Evolutionary conservation across 2,888 invertebrate genomes (phyloP), one percentile per base, ranked within the genome.

Genomic region (Dicycla oo): DNA sequence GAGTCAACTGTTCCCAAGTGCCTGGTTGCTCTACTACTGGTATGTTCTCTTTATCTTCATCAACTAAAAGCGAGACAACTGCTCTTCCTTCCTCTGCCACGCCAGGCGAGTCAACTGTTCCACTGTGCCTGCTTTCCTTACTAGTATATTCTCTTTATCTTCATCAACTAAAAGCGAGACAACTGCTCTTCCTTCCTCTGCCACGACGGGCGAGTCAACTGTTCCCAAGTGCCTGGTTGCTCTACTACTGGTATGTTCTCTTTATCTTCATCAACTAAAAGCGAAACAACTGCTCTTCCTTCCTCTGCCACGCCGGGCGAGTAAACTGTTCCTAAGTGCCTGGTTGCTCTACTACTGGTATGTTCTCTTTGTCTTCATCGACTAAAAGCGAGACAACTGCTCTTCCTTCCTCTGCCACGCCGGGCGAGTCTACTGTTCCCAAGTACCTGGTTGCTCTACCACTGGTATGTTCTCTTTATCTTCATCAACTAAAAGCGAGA

Each of bases 161-260:
- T n/a, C n/a, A n/a, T n/a, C n/a, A 96, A 96, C 66, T 97, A 97
- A 82, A 97, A 96, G 67, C 88, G 92, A 0, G 91, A 97, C 88
- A 96, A 97, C 82, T 98, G 98, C 88, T 98, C 97, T 0, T 94
- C 97, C 38, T 98, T 98, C 89, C 96, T 96, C 58, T 98, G 98
- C 89, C 93, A 94, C 64, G 92, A 95, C 34, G 98, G 98, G 0
- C 94, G 96, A 56, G 96, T 98, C 57, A 96, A 95, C 83, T 97
- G 97, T 88, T 91, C 95, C 3, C 77, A 87, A 0, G 57, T 93
- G 7, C 91, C 94, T 3, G 84, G 76, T 6, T 90, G 90, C 38
- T 63, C 80, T 6, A 75, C 73, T 43, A 69, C 74, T 68, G 81
- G 87, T 88, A 51, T 34, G 43, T 47, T 20, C n/a, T n/a, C n/a